phyloP scores from a whole-genome alignment of 2,797 vertebrate species.

The Catharus ustulatus region DNA sequence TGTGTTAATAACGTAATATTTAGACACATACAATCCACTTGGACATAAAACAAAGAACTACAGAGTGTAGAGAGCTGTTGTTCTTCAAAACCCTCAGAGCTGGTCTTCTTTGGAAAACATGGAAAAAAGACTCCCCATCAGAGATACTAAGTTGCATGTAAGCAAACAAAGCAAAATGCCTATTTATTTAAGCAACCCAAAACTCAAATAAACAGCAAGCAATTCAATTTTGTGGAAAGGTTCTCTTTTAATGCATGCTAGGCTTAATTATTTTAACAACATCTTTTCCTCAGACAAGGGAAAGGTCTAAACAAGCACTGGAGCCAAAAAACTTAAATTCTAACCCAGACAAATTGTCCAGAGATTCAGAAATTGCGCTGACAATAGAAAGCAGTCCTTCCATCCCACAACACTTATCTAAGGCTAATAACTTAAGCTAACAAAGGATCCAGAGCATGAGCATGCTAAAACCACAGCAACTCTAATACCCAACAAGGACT shows the following conservation, averaged over 20 bases:
- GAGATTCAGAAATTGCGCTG: conserved; percentile 38
- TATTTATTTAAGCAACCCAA: conserved; percentile 33
- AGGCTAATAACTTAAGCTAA: conserved; percentile 55
- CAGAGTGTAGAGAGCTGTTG: background rate
- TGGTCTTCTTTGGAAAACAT: background rate
- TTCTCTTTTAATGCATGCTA: conserved; percentile 37
- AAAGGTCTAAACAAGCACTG: conserved; percentile 46
- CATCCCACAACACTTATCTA: conserved; percentile 44
- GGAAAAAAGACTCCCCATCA: background rate
- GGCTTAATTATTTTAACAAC: conserved; percentile 58
- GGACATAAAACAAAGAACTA: conserved; percentile 2
- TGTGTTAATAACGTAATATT: background rate
- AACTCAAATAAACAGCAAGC: conserved; percentile 48
- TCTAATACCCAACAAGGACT: conserved; percentile 12
- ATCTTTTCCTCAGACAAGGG: conserved; percentile 12
- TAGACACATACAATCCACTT: background rate
- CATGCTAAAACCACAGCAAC: conserved; percentile 50
- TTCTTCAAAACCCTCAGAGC: background rate
- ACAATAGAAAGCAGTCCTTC: conserved; percentile 47
- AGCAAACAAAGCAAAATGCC: conserved; percentile 30
- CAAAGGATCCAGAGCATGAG: conserved; percentile 50
- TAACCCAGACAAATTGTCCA: conserved; percentile 54
- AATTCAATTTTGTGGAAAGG: conserved; percentile 43
- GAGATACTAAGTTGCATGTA: background rate
- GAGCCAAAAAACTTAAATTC: conserved; percentile 55